Evolutionary conservation across 1,140 invertebrate genomes (phyloP).

Genomic region (Cephus cinctus): DNA sequence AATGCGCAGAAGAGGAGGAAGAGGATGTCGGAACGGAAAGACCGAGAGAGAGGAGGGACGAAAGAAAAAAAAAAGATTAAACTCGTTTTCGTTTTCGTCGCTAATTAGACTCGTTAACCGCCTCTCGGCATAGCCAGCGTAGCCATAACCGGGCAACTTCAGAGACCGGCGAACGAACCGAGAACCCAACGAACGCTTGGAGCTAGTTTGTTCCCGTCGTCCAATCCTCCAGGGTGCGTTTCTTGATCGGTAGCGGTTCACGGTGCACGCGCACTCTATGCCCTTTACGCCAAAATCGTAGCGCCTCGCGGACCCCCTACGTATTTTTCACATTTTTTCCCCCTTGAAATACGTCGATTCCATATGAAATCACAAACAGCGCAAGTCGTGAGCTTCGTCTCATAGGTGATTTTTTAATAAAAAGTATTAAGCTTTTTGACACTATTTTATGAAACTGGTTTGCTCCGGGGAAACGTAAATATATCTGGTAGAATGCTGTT

Average conservation of each 20-base stretch:
- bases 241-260: constrained; percentile 27
- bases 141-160: constrained; percentile 49
- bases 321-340: too few relatives aligned
- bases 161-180: constrained; percentile 26
- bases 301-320: too few relatives aligned
- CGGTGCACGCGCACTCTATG: not conserved
- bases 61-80: constrained; percentile 46
- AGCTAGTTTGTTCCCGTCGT: constrained; percentile 50
- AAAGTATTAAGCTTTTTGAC: too few relatives aligned
- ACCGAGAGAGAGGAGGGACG: constrained; percentile 23
- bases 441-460: too few relatives aligned
- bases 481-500: too few relatives aligned
- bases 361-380: too few relatives aligned
- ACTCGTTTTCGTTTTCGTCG: constrained; percentile 60
- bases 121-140: constrained; percentile 36
- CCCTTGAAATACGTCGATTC: too few relatives aligned
- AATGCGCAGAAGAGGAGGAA: constrained; percentile 8
- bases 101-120: constrained; percentile 59
- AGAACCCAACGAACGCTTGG: constrained; percentile 31
- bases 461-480: too few relatives aligned
- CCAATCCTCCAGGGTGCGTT: constrained; percentile 50
- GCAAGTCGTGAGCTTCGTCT: too few relatives aligned
- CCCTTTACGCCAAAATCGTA: too few relatives aligned
- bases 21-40: constrained; percentile 10
- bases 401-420: not conserved